These are phyloP conservation scores for Calliopum simillimum DNA, from an alignment of 2,888 invertebrate genomes.

Conservation along the genomic window DNA sequence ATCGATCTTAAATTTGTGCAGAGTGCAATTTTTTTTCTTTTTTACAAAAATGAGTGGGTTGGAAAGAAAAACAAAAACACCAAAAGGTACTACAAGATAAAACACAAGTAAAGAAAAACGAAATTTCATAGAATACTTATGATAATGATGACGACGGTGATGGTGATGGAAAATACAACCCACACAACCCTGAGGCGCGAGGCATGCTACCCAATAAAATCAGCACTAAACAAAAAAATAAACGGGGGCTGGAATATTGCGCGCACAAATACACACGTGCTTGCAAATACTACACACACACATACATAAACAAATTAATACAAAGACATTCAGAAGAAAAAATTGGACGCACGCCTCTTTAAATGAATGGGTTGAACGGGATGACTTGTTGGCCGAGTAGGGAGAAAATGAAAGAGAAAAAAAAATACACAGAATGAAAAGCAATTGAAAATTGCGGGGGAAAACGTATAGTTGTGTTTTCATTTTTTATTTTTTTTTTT, in stretches of 20 bases:
- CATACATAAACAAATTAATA: not conserved
- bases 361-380: conserved; percentile 7
- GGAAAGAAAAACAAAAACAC: too few relatives aligned
- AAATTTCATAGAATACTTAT: too few relatives aligned
- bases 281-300: conserved; percentile 5
- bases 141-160: conserved; percentile 8
- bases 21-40: too few relatives aligned
- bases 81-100: too few relatives aligned
- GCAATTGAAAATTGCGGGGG: conserved; percentile 45
- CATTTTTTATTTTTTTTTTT: not conserved
- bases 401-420: too few relatives aligned
- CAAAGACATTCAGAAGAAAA: not conserved
- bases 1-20: too few relatives aligned
- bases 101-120: too few relatives aligned
- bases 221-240: conserved; percentile 35
- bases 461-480: conserved; percentile 3
- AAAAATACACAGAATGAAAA: conserved; percentile 28
- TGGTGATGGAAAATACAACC: conserved; percentile 36
- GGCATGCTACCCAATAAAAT: conserved; percentile 46
- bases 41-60: too few relatives aligned
- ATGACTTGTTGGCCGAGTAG: not conserved
- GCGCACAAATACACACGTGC: conserved; percentile 23
- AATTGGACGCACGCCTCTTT: conserved; percentile 16
- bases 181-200: conserved; percentile 47
- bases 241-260: conserved; percentile 46